Base-by-base conservation (phyloP, 2,888 invertebrate species). In the Aleiodes leptofemur region DNA sequence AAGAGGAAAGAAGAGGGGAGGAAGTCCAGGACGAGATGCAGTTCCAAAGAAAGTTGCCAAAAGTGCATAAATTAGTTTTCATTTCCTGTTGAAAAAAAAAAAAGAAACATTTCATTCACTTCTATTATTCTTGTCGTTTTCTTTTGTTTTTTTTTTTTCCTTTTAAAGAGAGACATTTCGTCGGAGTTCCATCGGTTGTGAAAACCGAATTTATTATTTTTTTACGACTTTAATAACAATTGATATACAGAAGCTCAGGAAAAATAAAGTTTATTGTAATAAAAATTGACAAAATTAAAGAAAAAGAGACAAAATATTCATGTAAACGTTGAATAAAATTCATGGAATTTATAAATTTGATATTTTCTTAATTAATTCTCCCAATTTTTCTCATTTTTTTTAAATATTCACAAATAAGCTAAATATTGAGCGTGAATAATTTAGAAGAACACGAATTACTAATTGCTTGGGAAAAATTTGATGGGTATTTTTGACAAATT, bases 1-100 rank as follows among this genome's bases (percentile, higher is more conserved):
- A 13, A 64, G 75, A 70, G 80, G 78, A 16, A 77, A 73, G 48
- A 80, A 79, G 71, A 80, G 79, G 66, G 56, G 73, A 55, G 78
- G 73, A 3, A 79, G 79, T 76, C 78, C 81, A 9, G 59, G 53
- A 51, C 69, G 61, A 34, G 77, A 77, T 16, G 71, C 56, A n/a
- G 55, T 70, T 0, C 14, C 79, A 7, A 81, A 81, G 72, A 82
- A 80, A 72, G 38, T 7, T 14, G 31, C 73, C 9, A 34, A 48
- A 48, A 64, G 23, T 68, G 29, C 68, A 68, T 51, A 68, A 68
- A 9, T 43, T 16, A 23, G 8, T 64, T 48, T 61, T n/a, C 14
- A 59, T n/a, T 43, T 64, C 14, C 34, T 43, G 43, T 64, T 64
- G 48, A 64, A 43, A 11, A 55, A 7, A 16, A 55, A 55, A 53